Conservation (phyloP, 37 sponge, comb jelly and placozoan genomes). For the Tethya wilhelma region DNA sequence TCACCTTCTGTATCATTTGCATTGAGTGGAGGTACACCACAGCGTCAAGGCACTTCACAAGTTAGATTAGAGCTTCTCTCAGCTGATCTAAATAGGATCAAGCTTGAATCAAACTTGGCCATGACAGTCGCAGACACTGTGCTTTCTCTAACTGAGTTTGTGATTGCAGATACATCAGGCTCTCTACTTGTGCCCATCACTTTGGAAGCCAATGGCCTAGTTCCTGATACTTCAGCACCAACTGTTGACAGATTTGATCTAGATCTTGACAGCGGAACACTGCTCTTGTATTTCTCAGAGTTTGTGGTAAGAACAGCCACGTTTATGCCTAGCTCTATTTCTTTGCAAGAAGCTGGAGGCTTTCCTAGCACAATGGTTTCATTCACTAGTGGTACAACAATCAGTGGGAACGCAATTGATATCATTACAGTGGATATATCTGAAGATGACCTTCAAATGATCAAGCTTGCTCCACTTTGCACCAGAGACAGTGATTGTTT, state of each 20-base stretch:
- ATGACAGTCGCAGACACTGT: conserved; percentile 49
- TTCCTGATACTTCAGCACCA: conserved; percentile 72
- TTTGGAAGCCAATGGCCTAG: conserved; percentile 26
- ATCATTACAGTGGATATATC: conserved; percentile 45
- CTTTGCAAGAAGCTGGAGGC: conserved; percentile 26
- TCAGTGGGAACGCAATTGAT: conserved; percentile 29
- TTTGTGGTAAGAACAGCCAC: conserved; percentile 42
- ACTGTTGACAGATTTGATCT: conserved; percentile 70
- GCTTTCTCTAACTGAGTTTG: conserved; percentile 48
- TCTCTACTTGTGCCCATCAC: conserved; percentile 66
- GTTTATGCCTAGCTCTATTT: conserved; percentile 27
- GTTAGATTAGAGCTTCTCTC: conserved; percentile 31
- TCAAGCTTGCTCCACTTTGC: conserved; percentile 68
- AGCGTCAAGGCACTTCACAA: conserved; percentile 23
- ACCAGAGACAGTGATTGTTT: conserved; percentile 45
- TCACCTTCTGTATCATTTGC: conserved; percentile 2
- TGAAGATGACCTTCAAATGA: conserved; percentile 43
- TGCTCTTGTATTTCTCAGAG: conserved; percentile 82
- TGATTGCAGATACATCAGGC: conserved; percentile 60
- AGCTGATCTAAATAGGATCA: conserved; percentile 71
- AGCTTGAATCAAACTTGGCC: conserved; percentile 48
- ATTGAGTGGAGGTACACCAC: conserved; percentile 34
- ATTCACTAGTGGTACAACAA: conserved; percentile 46
- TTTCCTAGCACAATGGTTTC: conserved; percentile 4
- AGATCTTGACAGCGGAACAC: conserved; percentile 67